Conservation (phyloP, 2,797 vertebrate genomes). For the Glyptemys insculpta region DNA sequence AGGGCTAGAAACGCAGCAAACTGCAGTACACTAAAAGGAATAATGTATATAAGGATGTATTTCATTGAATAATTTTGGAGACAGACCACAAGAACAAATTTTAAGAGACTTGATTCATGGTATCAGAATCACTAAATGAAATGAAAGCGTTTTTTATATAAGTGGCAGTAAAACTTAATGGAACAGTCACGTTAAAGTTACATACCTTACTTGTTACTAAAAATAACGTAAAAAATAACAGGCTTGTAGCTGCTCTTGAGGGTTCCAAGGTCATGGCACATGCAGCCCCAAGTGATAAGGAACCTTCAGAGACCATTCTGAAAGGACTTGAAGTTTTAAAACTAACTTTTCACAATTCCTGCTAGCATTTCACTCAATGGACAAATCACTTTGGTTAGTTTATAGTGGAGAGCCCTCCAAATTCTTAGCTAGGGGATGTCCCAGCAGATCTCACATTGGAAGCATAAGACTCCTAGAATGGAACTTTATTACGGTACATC, state of each 20-base stretch:
- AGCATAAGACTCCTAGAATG: neutral
- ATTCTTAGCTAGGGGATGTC: neutral
- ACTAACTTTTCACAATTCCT: neutral
- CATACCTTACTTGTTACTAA: neutral
- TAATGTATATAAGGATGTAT: neutral
- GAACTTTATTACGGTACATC: neutral
- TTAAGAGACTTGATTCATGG: neutral
- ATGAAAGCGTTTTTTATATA: conserved; percentile 11
- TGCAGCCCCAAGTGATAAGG: neutral
- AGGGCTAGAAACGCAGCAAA: neutral
- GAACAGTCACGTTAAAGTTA: rapidly evolving
- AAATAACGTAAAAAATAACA: conserved; percentile 6
- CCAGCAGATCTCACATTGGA: neutral
- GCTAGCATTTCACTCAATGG: neutral
- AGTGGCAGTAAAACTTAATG: neutral
- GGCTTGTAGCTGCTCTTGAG: neutral
- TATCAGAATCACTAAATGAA: neutral
- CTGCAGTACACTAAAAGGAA: rapidly evolving
- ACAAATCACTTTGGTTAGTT: neutral
- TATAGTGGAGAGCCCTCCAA: neutral
- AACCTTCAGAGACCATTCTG: neutral
- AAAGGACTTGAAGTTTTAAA: conserved; percentile 9
- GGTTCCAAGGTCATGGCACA: neutral
- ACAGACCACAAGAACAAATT: conserved; percentile 31
- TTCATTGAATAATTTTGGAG: neutral